Evolutionary conservation across 2,888 invertebrate species (phyloP), one percentile per base, ranked within the genome.

Genomic region (Malachius bipustulatus): DNA sequence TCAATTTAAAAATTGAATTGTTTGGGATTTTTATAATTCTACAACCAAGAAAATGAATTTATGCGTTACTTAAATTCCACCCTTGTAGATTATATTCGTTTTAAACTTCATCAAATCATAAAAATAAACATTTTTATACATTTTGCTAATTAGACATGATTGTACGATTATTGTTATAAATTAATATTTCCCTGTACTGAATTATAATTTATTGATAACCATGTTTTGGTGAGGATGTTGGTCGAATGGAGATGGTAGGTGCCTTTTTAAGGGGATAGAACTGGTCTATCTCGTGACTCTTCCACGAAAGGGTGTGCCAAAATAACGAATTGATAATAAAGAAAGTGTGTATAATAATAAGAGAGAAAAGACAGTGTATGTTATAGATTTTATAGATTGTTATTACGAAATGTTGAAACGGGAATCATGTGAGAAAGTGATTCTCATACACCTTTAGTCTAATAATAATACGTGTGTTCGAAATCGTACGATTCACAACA

Each of bases 321-420:
- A 58, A 55, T 43, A n/a, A n/a, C n/a, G n/a, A n/a, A n/a, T n/a
- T n/a, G n/a, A n/a, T n/a, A n/a, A n/a, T n/a, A n/a, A n/a, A n/a
- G 47, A 45, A 43, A 45, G 38, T 44, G 40, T 38, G 31, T 34
- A 40, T 39, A 44, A 46, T 45, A 49, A 51, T 45, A 52, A 50
- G n/a, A 49, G 44, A 51, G 50, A 50, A 51, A 51, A 54, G 50
- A 47, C 46, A 47, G 49, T 57, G 56, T 55, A 56, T 56, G 59
- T 57, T 58, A 59, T 58, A 59, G 57, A 60, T 59, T 61, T 60
- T 61, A 61, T 61, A 61, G 61, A 61, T 55, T 60, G 60, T 60
- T 60, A 60, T 54, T n/a, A n/a, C n/a, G 50, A 52, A 51, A 56
- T 54, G 52, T 52, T 55, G 51, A 46, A 40, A 44, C 50, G 39